Evolutionary conservation across 2,113 vertebrate species (phyloP).

Genomic region (Zapornia atra): DNA sequence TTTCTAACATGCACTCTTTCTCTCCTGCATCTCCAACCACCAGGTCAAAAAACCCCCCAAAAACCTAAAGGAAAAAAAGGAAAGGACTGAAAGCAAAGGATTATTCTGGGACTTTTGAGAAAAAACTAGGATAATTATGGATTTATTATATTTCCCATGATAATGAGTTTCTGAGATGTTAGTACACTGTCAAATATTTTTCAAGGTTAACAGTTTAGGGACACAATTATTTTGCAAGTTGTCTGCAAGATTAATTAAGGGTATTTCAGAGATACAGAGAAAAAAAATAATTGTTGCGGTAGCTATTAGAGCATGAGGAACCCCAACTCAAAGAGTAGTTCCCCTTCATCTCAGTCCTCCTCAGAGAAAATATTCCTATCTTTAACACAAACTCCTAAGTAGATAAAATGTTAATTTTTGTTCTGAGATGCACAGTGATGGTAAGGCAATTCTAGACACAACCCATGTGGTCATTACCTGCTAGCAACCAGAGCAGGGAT

Average conservation of each 20-base stretch:
- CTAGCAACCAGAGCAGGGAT: neutral
- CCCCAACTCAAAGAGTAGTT: neutral
- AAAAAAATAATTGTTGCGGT: neutral
- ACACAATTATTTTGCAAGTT: constrained; percentile 60
- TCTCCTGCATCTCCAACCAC: neutral
- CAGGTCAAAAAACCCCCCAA: neutral
- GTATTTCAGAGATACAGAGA: constrained; percentile 36
- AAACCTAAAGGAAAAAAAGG: neutral
- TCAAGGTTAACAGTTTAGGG: constrained; percentile 69
- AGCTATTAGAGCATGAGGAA: constrained; percentile 26
- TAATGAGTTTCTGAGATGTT: constrained; percentile 48
- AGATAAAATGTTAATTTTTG: neutral
- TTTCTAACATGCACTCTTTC: neutral
- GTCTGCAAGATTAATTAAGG: constrained; percentile 60
- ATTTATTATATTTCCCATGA: constrained; percentile 36
- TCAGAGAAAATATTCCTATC: neutral
- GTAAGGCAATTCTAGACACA: neutral
- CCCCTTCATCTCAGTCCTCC: neutral
- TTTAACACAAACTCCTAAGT: neutral
- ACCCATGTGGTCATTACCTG: neutral
- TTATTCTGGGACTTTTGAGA: neutral
- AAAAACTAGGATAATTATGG: constrained; percentile 35
- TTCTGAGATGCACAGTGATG: neutral
- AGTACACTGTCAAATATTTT: constrained; percentile 60
- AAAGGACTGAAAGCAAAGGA: neutral